Evolutionary conservation across 2,888 invertebrate species (phyloP).

Genomic region (Carpatolechia fugitivella): DNA sequence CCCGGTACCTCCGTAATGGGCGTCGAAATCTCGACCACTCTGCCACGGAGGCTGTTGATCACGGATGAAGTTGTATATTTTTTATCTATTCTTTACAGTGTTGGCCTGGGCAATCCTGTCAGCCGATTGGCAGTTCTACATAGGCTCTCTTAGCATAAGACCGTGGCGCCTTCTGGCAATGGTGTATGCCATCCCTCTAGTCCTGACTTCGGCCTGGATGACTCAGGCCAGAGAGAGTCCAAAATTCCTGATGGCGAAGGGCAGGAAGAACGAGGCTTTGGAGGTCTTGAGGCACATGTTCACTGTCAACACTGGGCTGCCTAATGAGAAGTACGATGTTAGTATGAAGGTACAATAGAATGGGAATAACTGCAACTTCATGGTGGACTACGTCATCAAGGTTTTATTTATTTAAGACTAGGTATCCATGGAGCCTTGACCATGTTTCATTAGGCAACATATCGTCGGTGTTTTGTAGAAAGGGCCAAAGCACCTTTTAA

Average conservation of each 20-base stretch:
- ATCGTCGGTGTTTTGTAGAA: too few relatives aligned
- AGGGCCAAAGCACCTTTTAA: too few relatives aligned
- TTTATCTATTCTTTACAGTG: slow-evolving; percentile 64
- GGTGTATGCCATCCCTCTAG: slow-evolving; percentile 80
- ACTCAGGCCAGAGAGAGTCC: slow-evolving; percentile 85
- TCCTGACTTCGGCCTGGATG: slow-evolving; percentile 56
- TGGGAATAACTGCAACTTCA: not conserved
- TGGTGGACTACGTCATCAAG: not conserved
- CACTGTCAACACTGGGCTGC: slow-evolving; percentile 45
- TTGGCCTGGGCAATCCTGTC: slow-evolving; percentile 85
- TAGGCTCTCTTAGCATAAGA: slow-evolving; percentile 64
- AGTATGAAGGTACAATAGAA: slow-evolving; percentile 26
- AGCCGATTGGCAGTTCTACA: slow-evolving; percentile 47
- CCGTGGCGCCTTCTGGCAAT: slow-evolving; percentile 88
- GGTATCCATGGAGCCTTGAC: too few relatives aligned
- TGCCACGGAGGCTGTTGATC: too few relatives aligned
- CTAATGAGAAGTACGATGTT: slow-evolving; percentile 50
- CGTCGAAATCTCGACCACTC: too few relatives aligned
- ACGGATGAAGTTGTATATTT: too few relatives aligned
- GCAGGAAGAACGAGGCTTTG: slow-evolving; percentile 79
- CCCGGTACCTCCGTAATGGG: too few relatives aligned
- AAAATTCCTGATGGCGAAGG: slow-evolving; percentile 84
- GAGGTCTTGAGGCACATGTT: slow-evolving; percentile 52
- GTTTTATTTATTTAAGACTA: too few relatives aligned
- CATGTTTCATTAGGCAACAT: too few relatives aligned